Conservation (phyloP, 2,113 vertebrate genomes). For the Acrocephalus arundinaceus region DNA sequence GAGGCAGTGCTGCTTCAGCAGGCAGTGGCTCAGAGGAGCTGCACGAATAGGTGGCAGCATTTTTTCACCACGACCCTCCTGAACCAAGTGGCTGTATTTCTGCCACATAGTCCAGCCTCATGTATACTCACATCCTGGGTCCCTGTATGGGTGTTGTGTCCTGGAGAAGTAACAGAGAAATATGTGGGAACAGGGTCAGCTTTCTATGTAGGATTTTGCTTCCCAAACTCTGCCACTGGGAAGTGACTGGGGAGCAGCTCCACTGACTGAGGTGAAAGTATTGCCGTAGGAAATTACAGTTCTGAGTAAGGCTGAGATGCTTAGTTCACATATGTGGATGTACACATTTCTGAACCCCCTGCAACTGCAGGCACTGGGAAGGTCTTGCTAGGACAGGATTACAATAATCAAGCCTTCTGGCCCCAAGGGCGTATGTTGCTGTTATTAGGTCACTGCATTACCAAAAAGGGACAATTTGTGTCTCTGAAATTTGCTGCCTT, state of each 20-base stretch:
- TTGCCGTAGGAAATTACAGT: background rate
- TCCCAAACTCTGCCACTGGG: background rate
- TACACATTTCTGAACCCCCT: background rate
- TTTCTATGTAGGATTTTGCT: background rate
- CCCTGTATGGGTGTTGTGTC: background rate
- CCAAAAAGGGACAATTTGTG: background rate
- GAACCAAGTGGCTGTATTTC: background rate
- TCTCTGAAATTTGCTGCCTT: conserved; percentile 20
- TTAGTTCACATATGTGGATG: background rate
- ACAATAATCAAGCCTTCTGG: background rate
- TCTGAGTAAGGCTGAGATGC: background rate
- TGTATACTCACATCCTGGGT: background rate
- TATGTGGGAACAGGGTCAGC: background rate
- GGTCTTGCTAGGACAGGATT: background rate
- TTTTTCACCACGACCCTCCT: background rate
- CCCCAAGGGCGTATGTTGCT: background rate
- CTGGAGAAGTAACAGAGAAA: background rate
- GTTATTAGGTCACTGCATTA: background rate
- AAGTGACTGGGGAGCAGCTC: background rate
- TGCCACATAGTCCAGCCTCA: background rate
- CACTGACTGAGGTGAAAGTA: background rate
- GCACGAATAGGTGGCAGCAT: background rate
- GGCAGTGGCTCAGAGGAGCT: background rate
- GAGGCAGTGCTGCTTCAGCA: background rate
- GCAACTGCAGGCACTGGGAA: background rate